Evolutionary conservation across 2,888 invertebrate species (phyloP), one percentile per base, ranked within the genome.

Genomic region (Electrophaes corylata): DNA sequence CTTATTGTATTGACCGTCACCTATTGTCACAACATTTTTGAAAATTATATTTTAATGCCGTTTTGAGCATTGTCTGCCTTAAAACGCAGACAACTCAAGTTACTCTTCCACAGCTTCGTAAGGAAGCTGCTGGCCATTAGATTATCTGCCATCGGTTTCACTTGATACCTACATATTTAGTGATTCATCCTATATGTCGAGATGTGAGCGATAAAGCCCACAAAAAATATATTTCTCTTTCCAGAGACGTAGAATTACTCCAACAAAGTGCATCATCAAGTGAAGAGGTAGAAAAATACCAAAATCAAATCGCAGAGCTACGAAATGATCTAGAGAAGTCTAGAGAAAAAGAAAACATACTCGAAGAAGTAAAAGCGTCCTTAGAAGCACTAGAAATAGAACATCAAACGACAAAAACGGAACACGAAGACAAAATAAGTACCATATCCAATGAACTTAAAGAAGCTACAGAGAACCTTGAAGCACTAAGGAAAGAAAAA

Each of bases 311-410:
- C 71, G 64, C 81, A 12, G 84, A 79, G 61, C 78, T 91, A 31
- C 78, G 91, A n/a, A 70, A 71, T 29, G 91, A 91, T 56, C 67
- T 91, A 26, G 91, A 92, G 73, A 88, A 90, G 46, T 83, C 94
- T 0, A 92, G 93, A 65, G 93, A 93, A 67, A 88, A 93, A 63
- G 93, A 93, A 69, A 79, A 84, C 6, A 92, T 84, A 67, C 73
- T 92, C 67, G 84, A 87, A 69, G 84, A 88, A 35, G 67, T 93
- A 40, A 84, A 84, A 68, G 86, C 85, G 40, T 83, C 80, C 5
- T 86, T 86, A 81, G 89, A 87, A 75, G 84, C 81, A 14, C 75
- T 86, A 75, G 89, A 82, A 78, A 89, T 90, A 66, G 90, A 91
- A 75, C 86, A 91, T 51, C 85, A 83, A 70, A 87, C 91, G 1